phyloP scores from a whole-genome alignment of 2,797 vertebrate species.

The Platalea minor region DNA sequence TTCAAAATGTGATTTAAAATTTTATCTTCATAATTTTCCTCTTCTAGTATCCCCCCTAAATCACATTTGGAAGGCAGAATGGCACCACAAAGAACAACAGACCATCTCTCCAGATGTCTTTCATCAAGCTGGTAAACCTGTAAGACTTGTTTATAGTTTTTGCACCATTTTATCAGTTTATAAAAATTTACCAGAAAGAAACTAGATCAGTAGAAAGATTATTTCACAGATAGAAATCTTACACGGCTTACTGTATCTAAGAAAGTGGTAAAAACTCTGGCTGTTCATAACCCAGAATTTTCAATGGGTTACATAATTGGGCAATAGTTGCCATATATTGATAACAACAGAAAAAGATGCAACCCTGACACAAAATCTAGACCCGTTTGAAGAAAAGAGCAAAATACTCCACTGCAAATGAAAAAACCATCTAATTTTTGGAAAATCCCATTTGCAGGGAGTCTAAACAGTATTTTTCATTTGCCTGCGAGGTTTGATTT shows the following conservation, averaged over 20 bases:
- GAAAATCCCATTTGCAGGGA: neutral
- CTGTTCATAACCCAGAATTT: neutral
- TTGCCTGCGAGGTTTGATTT: neutral
- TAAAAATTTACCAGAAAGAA: neutral
- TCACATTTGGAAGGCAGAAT: neutral
- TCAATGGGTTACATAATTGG: neutral
- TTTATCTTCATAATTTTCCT: neutral
- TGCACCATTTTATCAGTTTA: neutral
- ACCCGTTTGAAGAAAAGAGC: neutral
- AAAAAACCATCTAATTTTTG: neutral
- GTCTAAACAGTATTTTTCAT: neutral
- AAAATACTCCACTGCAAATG: neutral
- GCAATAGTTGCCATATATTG: neutral
- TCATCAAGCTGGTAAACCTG: neutral
- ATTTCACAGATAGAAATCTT: neutral
- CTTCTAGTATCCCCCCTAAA: neutral
- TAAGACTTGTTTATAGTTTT: neutral
- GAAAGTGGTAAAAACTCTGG: neutral
- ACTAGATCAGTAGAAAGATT: neutral
- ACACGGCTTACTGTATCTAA: neutral
- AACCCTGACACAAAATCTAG: neutral
- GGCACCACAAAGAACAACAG: neutral
- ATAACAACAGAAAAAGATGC: neutral
- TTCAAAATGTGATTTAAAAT: neutral
- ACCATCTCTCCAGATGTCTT: neutral